Conservation (phyloP, 2,797 vertebrate species). For the Scolopax rusticola region DNA sequence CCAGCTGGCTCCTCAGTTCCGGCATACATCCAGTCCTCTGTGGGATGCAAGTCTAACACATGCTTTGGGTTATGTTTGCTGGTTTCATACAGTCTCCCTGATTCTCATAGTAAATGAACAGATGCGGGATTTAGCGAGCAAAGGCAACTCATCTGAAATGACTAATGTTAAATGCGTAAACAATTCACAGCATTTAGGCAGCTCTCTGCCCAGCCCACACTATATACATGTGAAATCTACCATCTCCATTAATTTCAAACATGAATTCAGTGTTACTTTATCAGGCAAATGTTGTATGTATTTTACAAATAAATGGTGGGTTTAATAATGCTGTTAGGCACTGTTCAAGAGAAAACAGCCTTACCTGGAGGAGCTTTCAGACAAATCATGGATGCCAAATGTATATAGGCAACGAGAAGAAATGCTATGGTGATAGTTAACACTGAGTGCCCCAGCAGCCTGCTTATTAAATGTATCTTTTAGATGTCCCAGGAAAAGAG, state of each 20-base stretch:
- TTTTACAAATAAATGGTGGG: neutral
- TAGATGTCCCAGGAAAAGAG: neutral
- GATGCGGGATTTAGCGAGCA: neutral
- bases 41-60: neutral
- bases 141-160: neutral
- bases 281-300: neutral
- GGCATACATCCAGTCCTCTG: neutral
- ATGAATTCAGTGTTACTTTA: neutral
- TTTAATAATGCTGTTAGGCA: neutral
- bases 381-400: neutral
- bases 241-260: neutral
- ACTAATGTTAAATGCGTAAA: neutral
- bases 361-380: neutral
- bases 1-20: neutral
- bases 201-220: neutral
- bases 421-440: neutral
- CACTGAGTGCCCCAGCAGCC: neutral
- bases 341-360: neutral
- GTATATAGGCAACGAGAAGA: neutral
- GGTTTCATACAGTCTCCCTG: neutral
- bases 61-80: neutral
- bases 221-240: neutral
- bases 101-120: neutral
- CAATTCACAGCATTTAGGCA: neutral
- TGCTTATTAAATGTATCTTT: rapidly evolving